phyloP scores from a whole-genome alignment of 1,140 invertebrate genomes.

The Schlechtendalia chinensis region DNA sequence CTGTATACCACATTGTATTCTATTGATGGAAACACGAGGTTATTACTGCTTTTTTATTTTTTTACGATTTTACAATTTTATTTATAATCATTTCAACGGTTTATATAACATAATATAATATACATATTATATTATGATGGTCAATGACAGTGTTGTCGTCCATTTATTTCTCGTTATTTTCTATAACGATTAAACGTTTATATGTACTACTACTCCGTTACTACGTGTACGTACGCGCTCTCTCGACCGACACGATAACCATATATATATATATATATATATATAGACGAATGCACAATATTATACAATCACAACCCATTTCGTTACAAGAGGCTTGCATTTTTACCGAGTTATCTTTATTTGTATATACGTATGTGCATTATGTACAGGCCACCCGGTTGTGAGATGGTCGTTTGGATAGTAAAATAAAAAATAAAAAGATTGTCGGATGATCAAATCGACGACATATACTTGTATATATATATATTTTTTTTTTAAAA shows the following conservation, averaged over 20 bases:
- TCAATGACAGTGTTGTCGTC: background rate
- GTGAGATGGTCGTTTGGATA: constrained; percentile 11
- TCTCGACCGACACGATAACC: background rate
- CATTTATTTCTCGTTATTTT: background rate
- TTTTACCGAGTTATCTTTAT: background rate
- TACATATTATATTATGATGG: too few species aligned
- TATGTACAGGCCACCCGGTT: constrained; percentile 21
- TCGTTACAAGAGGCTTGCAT: background rate
- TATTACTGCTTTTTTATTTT: too few species aligned
- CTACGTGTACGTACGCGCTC: background rate
- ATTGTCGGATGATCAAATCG: background rate
- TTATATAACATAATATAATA: too few species aligned
- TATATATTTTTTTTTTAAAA: background rate
- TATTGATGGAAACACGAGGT: too few species aligned
- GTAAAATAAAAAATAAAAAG: background rate
- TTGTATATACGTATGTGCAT: too few species aligned
- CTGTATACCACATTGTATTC: too few species aligned
- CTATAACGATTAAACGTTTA: background rate
- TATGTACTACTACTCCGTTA: background rate
- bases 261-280: too few species aligned
- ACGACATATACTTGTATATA: background rate
- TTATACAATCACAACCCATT: background rate
- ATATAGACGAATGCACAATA: background rate
- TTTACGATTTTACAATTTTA: too few species aligned
- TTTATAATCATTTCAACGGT: too few species aligned